Evolutionary conservation across 2,888 invertebrate species (phyloP).

Genomic region (Teinopalpus imperialis): DNA sequence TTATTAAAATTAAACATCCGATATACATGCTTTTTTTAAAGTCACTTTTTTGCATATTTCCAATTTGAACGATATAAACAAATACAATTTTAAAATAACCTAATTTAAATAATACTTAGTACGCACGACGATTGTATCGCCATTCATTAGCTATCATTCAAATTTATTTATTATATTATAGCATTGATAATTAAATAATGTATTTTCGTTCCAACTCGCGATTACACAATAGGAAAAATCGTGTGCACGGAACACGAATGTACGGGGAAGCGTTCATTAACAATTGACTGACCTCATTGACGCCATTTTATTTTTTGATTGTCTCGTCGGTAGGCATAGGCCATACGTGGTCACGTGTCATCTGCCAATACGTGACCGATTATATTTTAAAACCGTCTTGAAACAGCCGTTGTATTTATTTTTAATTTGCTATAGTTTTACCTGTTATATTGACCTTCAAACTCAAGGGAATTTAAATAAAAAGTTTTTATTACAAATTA

Average conservation of each 20-base stretch:
- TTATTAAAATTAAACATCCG: no score
- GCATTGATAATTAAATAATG: conserved; percentile 40
- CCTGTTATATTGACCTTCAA: neutral
- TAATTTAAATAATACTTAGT: neutral
- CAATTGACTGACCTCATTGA: conserved; percentile 47
- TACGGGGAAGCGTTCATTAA: conserved; percentile 49
- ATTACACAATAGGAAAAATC: conserved; percentile 40
- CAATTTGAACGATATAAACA: no score
- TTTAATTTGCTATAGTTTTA: conserved; percentile 16
- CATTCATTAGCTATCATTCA: conserved; percentile 27
- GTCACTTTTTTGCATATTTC: no score
- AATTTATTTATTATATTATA: conserved; percentile 30
- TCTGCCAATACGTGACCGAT: conserved; percentile 44
- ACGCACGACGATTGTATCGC: conserved; percentile 2
- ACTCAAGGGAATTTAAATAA: neutral
- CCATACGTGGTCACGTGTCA: conserved; percentile 51
- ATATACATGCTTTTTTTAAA: no score
- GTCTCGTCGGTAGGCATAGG: conserved; percentile 40
- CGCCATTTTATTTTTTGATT: conserved; percentile 56
- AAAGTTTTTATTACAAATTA: no score
- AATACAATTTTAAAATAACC: no score
- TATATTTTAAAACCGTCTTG: conserved; percentile 23
- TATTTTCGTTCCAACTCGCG: conserved; percentile 17
- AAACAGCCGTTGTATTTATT: conserved; percentile 21
- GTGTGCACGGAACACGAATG: conserved; percentile 48